Conservation (phyloP, 2,888 invertebrate genomes). For the Drosophila cognata region DNA sequence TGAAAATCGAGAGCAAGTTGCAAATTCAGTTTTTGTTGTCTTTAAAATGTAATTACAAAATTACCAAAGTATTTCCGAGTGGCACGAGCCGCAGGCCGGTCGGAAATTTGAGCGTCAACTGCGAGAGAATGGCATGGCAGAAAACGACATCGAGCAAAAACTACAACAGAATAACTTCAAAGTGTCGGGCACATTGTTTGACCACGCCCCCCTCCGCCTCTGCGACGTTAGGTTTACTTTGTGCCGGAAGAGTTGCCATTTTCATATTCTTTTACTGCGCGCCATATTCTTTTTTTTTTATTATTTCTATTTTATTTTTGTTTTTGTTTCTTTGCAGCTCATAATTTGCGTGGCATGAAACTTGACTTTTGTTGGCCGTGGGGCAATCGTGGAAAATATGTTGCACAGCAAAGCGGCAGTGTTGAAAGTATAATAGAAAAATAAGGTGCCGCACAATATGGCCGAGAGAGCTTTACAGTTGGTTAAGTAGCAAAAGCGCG, state of each 20-base stretch:
- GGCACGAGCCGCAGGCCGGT: conserved; percentile 46
- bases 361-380: conserved; percentile 55
- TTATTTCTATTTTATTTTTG: conserved; percentile 12
- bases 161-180: conserved; percentile 55
- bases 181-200: conserved; percentile 59
- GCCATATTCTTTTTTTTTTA: conserved; percentile 38
- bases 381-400: conserved; percentile 57
- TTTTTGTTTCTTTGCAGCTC: conserved; percentile 40
- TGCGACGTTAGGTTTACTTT: conserved; percentile 1
- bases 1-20: conserved; percentile 8
- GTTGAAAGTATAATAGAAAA: conserved; percentile 76
- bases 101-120: conserved; percentile 74
- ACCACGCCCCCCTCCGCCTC: not conserved
- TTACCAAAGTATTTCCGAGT: conserved; percentile 71
- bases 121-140: conserved; percentile 54
- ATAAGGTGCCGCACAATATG: conserved; percentile 80
- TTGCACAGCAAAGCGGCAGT: conserved; percentile 50
- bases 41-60: conserved; percentile 73
- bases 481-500: conserved; percentile 76
- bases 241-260: conserved; percentile 74
- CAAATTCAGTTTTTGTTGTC: conserved; percentile 51
- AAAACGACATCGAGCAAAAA: conserved; percentile 33
- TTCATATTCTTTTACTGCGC: conserved; percentile 61
- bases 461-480: conserved; percentile 79
- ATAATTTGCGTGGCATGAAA: conserved; percentile 75